These are phyloP conservation scores for Podarcis raffonei DNA, from an alignment of 2,113 vertebrate species.

Conservation along the genomic window DNA sequence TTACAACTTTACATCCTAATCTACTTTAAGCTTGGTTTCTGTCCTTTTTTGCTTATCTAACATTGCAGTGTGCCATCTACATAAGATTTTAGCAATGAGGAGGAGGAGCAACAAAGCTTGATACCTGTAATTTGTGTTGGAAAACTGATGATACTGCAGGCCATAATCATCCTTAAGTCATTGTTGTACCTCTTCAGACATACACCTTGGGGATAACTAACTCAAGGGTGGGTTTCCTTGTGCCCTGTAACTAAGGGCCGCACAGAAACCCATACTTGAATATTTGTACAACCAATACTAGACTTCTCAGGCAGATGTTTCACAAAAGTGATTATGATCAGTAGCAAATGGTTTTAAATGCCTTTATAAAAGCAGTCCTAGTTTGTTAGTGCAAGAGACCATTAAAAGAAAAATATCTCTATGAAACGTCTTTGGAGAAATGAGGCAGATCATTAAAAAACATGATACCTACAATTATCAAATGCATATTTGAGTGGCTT, in stretches of 20 bases:
- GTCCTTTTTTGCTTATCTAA: background rate
- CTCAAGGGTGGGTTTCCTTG: background rate
- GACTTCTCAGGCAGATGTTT: constrained; percentile 14
- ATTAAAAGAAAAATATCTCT: constrained; percentile 19
- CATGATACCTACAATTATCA: constrained; percentile 27
- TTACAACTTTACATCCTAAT: background rate
- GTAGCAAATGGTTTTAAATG: constrained; percentile 21
- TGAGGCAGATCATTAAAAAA: constrained; percentile 40
- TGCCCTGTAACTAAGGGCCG: no score
- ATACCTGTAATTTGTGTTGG: background rate
- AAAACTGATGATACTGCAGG: background rate
- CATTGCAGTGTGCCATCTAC: background rate
- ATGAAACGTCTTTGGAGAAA: constrained; percentile 26
- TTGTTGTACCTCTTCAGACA: background rate
- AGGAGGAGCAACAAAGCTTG: no score
- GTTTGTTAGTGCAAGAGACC: background rate
- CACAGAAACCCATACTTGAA: background rate
- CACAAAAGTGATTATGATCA: constrained; percentile 29
- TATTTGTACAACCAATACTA: constrained; percentile 52
- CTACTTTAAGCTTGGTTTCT: background rate
- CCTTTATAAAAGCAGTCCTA: background rate
- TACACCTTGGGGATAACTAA: background rate
- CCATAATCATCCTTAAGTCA: background rate
- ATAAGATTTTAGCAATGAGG: background rate
- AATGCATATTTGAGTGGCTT: constrained; percentile 12